Evolutionary conservation across 2,888 invertebrate species (phyloP).

Genomic region (Dichetophora obliterata): DNA sequence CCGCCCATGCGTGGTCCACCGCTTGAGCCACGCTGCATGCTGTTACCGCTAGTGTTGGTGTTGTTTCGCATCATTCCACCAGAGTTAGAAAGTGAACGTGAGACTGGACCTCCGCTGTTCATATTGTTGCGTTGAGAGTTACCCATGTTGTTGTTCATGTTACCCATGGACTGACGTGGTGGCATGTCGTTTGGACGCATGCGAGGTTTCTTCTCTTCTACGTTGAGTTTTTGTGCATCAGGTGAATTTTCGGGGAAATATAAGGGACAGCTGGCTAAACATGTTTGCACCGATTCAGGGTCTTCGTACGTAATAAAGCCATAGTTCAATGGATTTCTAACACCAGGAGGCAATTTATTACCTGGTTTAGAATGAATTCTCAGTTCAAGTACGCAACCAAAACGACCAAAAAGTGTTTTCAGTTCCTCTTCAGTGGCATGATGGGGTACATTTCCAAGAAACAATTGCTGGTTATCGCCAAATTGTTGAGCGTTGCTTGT

Average conservation of each 20-base stretch:
- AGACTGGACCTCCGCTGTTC: conserved; percentile 60
- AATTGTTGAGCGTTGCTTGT: conserved; percentile 71
- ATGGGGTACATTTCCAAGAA: too few species aligned
- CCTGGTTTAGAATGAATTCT: conserved; percentile 86
- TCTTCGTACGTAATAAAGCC: too few species aligned
- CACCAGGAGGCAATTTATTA: conserved; percentile 72
- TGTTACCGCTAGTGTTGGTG: conserved; percentile 64
- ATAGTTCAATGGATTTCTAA: conserved; percentile 80
- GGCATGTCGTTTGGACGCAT: conserved; percentile 63
- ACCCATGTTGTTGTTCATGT: conserved; percentile 57
- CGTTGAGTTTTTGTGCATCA: conserved; percentile 85
- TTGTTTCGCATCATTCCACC: conserved; percentile 43
- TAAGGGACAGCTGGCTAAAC: conserved; percentile 78
- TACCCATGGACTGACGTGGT: conserved; percentile 63
- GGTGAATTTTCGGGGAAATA: conserved; percentile 81
- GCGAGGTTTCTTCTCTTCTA: conserved; percentile 91
- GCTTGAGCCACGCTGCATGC: conserved; percentile 56
- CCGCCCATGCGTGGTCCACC: conserved; percentile 60
- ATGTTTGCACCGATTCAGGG: conserved; percentile 82
- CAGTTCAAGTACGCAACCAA: conserved; percentile 88
- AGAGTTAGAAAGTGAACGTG: conserved; percentile 63
- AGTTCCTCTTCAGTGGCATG: conserved; percentile 88
- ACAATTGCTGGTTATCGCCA: conserved; percentile 92
- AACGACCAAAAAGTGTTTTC: conserved; percentile 82
- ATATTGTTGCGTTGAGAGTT: conserved; percentile 58